Conservation (phyloP, 1,140 invertebrate genomes). For the Eueides isabella region DNA sequence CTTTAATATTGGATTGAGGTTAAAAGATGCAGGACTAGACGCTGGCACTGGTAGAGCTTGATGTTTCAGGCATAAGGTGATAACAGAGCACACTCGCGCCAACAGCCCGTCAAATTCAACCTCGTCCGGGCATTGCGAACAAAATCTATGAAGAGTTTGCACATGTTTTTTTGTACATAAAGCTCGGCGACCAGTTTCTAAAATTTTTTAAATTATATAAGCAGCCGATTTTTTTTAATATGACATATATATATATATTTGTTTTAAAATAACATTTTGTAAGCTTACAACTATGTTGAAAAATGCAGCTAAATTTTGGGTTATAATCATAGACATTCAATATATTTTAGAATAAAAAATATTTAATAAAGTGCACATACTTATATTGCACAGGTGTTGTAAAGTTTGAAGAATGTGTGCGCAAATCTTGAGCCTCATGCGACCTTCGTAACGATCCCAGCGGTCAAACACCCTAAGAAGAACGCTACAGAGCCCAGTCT, state of each 20-base stretch:
- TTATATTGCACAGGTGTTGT: constrained; percentile 84
- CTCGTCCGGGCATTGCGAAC: constrained; percentile 85
- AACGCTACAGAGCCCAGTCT: constrained; percentile 83
- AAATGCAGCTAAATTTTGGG: background rate
- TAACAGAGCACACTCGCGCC: constrained; percentile 84
- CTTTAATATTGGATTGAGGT: constrained; percentile 76
- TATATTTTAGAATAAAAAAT: background rate
- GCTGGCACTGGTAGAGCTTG: constrained; percentile 84
- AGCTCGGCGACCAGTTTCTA: constrained; percentile 84
- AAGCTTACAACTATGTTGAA: background rate
- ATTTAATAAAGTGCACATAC: constrained; percentile 59
- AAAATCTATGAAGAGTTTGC: constrained; percentile 85
- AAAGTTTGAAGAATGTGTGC: constrained; percentile 84
- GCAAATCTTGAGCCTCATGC: constrained; percentile 85
- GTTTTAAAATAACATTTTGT: background rate
- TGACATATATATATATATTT: background rate
- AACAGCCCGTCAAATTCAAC: constrained; percentile 85
- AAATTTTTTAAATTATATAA: background rate
- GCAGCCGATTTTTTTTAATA: background rate
- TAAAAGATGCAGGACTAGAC: constrained; percentile 81
- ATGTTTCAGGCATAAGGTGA: constrained; percentile 85
- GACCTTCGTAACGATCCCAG: constrained; percentile 86
- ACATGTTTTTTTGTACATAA: constrained; percentile 85
- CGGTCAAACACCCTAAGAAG: constrained; percentile 85
- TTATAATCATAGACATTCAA: background rate